These are phyloP conservation scores for Megastigmus dorsalis DNA, from an alignment of 2,888 invertebrate species.

Conservation along the genomic window DNA sequence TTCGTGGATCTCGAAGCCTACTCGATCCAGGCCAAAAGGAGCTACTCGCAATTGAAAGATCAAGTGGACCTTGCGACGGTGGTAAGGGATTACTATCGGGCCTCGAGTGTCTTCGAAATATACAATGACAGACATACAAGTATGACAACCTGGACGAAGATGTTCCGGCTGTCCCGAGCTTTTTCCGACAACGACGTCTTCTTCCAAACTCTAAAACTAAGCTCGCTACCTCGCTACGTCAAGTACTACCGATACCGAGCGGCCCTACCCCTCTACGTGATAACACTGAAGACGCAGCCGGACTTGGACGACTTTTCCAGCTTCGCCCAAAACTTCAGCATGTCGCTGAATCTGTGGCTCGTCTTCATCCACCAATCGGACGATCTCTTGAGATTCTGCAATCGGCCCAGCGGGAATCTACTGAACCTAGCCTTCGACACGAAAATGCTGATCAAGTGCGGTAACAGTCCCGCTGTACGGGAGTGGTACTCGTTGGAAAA, in stretches of 20 bases:
- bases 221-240: not conserved
- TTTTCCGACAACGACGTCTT: constrained; percentile 24
- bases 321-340: constrained; percentile 50
- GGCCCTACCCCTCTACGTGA: constrained; percentile 14
- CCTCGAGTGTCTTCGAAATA: constrained; percentile 37
- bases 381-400: constrained; percentile 44
- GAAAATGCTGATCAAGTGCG: constrained; percentile 59
- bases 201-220: constrained; percentile 15
- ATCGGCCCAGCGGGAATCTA: constrained; percentile 48
- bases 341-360: constrained; percentile 62
- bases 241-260: constrained; percentile 20
- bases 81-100: constrained; percentile 23
- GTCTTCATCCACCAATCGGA: constrained; percentile 57
- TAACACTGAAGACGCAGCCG: constrained; percentile 1
- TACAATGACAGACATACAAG: constrained; percentile 26
- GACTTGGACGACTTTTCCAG: constrained; percentile 54
- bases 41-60: not conserved
- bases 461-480: constrained; percentile 44
- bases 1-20: not conserved
- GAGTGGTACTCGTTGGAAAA: constrained; percentile 59
- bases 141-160: constrained; percentile 3
- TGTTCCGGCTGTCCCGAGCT: constrained; percentile 18
- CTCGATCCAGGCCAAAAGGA: not conserved
- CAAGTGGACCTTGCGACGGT: constrained; percentile 19
- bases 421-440: constrained; percentile 59